Evolutionary conservation across 2,797 vertebrate genomes (phyloP), one percentile per base, ranked within the genome.

Genomic region (Sebastolobus alascanus): DNA sequence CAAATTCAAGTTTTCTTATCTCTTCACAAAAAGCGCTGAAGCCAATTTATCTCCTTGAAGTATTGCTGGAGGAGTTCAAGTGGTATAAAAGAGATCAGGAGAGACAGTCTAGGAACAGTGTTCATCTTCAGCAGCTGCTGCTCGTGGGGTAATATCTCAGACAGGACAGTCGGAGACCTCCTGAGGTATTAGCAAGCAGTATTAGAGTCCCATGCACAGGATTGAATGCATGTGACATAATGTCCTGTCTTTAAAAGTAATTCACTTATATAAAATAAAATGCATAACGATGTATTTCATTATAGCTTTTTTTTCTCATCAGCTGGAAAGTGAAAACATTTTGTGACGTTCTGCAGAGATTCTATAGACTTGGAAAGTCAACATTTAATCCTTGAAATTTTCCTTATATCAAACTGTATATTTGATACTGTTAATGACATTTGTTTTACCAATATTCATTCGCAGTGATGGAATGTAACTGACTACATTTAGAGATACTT

Each of bases 1-100:
- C 70, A 84, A 82, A 86, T 83, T 75, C 13, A 20, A 29, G 67
- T 63, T 79, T 82, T 76, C 68, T 76, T 82, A 82, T 89, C 68
- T 75, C 52, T 56, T 82, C 59, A 82, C 16, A 77, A 83, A 85
- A 83, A n/a, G 43, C 33, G 0, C 63, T 4, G 22, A 50, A 64
- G 66, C 52, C 81, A 54, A 68, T 81, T 81, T 75, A 79, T 87
- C 77, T 84, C 65, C 64, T 79, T 25, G 46, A 80, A 82, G 63
- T 52, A 69, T 84, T 82, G 80, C 60, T 70, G 73, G 73, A 68
- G 37, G 61, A 82, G 76, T 83, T 84, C 69, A 59, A 66, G 61
- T 78, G 59, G 46, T 75, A 31, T 46, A 76, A 76, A 61, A 68
- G 70, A 60, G 59, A 73, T 79, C 38, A 75, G 76, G 13, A n/a